Conservation (phyloP, 2,797 vertebrate species). For the Gallinago nigripennis region DNA sequence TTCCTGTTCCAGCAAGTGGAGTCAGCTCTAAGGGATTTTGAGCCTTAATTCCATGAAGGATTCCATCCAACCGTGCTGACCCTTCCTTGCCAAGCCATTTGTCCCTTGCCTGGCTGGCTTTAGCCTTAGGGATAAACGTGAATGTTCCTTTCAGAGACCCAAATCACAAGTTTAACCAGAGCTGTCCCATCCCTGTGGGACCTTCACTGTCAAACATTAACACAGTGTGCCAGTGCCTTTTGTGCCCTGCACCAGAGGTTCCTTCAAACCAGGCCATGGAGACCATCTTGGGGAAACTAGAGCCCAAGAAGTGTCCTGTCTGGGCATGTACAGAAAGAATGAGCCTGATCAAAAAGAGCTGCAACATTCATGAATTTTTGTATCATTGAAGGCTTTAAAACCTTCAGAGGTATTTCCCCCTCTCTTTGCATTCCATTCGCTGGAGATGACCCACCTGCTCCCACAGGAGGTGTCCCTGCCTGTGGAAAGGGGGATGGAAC, state of each 20-base stretch:
- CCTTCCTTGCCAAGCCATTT: neutral
- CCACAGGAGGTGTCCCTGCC: too few relatives aligned
- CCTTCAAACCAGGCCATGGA: neutral
- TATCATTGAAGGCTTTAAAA: neutral
- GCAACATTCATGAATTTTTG: neutral
- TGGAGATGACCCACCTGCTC: neutral
- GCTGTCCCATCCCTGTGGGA: neutral
- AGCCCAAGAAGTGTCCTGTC: neutral
- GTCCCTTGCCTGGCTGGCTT: neutral
- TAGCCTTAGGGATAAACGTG: neutral
- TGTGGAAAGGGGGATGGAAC: too few relatives aligned
- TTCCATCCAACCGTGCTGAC: too few relatives aligned
- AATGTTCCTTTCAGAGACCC: neutral
- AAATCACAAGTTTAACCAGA: neutral
- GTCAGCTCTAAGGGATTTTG: neutral
- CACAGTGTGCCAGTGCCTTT: neutral
- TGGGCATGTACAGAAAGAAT: neutral
- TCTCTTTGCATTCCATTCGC: neutral
- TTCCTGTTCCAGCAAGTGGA: neutral
- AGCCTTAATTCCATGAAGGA: neutral
- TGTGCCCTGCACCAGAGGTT: neutral
- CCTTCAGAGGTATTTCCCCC: neutral
- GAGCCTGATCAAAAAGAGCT: neutral
- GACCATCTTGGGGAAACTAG: neutral
- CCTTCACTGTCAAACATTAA: fast-evolving